phyloP scores from a whole-genome alignment of 2,113 vertebrate species.

The Hemichromis elongatus region DNA sequence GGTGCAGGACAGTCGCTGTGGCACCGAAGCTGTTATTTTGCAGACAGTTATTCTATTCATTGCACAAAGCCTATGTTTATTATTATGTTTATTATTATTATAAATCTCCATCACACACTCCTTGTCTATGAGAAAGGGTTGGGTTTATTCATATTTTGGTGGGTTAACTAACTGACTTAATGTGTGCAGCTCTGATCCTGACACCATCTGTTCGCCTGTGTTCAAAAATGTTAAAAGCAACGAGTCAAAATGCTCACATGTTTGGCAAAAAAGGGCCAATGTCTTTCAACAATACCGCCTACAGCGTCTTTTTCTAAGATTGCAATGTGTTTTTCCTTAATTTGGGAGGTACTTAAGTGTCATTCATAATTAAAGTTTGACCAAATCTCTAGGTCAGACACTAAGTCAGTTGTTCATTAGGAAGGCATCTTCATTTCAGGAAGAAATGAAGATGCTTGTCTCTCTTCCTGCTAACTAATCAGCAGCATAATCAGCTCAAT shows the following conservation, averaged over 20 bases:
- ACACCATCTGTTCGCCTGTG: conserved; percentile 26
- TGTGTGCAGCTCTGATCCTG: conserved; percentile 1
- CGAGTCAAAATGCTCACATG: background rate
- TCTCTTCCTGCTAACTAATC: conserved; percentile 38
- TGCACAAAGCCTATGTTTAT: background rate
- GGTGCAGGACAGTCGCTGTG: background rate
- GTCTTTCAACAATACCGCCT: background rate
- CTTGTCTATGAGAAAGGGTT: background rate
- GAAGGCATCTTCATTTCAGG: background rate
- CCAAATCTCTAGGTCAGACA: background rate
- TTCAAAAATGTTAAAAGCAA: background rate
- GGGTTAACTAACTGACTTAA: conserved; percentile 9
- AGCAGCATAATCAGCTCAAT: conserved; percentile 53
- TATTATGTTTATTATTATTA: background rate
- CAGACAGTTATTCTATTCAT: background rate
- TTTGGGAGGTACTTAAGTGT: background rate
- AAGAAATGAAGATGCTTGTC: conserved; percentile 6
- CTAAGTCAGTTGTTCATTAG: conserved; percentile 17
- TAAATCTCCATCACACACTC: background rate
- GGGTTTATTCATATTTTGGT: background rate
- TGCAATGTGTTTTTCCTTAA: background rate
- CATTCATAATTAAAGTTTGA: background rate
- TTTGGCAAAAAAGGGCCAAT: background rate
- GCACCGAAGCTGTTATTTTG: background rate
- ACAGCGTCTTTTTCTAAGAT: background rate